phyloP scores from a whole-genome alignment of 2,888 invertebrate genomes.

The Linnaemya tessellans region DNA sequence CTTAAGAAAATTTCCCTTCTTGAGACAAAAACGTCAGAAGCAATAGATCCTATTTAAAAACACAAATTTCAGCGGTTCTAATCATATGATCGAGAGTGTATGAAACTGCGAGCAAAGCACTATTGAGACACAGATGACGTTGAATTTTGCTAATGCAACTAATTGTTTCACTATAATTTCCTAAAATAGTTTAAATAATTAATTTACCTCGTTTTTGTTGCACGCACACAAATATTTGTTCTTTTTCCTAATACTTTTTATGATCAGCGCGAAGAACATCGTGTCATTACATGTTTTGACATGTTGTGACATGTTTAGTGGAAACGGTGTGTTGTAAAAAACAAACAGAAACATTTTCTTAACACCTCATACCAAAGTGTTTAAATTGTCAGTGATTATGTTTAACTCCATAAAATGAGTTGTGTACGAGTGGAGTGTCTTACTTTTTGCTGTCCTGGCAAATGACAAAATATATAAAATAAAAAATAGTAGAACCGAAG shows the following conservation, averaged over 20 bases:
- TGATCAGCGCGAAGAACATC: constrained; percentile 57
- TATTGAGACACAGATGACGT: too few species aligned
- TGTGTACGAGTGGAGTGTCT: constrained; percentile 53
- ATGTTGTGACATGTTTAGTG: constrained; percentile 59
- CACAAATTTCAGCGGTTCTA: neutral
- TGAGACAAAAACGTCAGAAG: too few species aligned
- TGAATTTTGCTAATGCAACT: too few species aligned
- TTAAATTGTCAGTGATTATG: constrained; percentile 70
- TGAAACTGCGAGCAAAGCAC: neutral
- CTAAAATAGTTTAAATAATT: constrained; percentile 15
- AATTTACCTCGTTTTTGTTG: neutral
- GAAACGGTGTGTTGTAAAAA: constrained; percentile 20
- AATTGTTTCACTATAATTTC: constrained; percentile 62
- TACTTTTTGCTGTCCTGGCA: neutral
- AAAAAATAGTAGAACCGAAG: constrained; percentile 21
- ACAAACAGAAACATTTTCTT: constrained; percentile 32
- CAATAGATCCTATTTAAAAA: too few species aligned
- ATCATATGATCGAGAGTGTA: neutral
- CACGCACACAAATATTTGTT: too few species aligned
- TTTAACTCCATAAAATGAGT: constrained; percentile 69
- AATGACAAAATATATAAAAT: neutral
- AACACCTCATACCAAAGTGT: constrained; percentile 68
- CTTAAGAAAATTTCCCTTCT: too few species aligned
- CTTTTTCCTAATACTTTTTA: neutral
- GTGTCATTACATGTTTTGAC: constrained; percentile 71